Base-by-base conservation (phyloP, 2,113 vertebrate genomes). In the Talpa occidentalis region DNA sequence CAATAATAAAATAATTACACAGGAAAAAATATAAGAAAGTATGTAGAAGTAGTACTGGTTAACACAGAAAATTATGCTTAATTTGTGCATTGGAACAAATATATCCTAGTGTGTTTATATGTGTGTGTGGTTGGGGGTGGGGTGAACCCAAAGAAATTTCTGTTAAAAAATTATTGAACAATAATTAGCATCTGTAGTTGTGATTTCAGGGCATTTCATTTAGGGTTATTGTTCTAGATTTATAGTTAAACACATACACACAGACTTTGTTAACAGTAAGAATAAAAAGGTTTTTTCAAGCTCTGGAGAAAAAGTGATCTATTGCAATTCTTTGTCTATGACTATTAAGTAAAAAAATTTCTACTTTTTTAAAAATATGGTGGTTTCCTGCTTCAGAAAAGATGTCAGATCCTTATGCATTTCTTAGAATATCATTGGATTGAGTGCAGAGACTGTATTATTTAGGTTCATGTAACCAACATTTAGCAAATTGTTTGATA, bases 1-100 rank as follows among this genome's bases (percentile, higher is more conserved):
- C 28, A 93, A 37, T 44, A 70, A 76, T 94, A 81, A 93, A 84
- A 85, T 83, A 70, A 93, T 74, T 87, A n/a, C 12, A 88, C 7
- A 77, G 37, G 35, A 88, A 49, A 54, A 91, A 59, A 44, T n/a
- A 10, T 15, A 54, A 52, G 52, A 73, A 79, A 52, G 22, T 84
- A 52, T 92, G 10, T 62, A 30, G 66, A 92, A 94, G 42, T 72
- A 32, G 72, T 62, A 10, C 80, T 94, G 15, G 10, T 88, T 93
- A 94, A 42, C 37, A 88, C 44, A 66, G 47, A 70, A 70, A 78
- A 64, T 81, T 52, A 59, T 24, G 74, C 7, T 73, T 79, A 37
- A 93, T 49, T 87, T n/a, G 64, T 85, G 26, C 12, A 9, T 10
- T 77, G 42, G 82, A 93, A 11, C 37, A 92, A n/a, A 69, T 74